A percentile compares a stretch with the other conserved stretches of the same genome.
Evolutionary conservation across 2,797 vertebrate species (phyloP).

Genomic region (Amblyraja radiata): DNA sequence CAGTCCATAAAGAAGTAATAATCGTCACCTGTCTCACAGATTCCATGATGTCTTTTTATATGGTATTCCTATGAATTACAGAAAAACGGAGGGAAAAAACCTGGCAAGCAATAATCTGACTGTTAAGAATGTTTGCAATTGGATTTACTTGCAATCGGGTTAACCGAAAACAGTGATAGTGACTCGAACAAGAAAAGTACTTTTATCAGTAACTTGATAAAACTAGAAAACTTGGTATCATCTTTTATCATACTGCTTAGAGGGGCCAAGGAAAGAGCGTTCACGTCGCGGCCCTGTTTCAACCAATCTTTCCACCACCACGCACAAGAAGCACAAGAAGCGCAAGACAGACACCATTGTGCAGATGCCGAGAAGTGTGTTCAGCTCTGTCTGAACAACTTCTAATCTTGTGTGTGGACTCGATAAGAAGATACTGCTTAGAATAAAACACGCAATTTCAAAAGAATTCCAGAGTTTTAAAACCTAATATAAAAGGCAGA

Average conservation of each 20-base stretch:
- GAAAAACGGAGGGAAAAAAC: background rate
- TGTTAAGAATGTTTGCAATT: background rate
- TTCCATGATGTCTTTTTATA: background rate
- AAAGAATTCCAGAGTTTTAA: background rate
- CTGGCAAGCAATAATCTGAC: background rate
- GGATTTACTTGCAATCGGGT: background rate
- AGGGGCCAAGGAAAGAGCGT: no score
- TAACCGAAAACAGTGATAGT: background rate
- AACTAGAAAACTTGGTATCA: background rate
- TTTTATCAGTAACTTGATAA: background rate
- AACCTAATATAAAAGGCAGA: background rate
- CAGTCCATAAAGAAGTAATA: background rate
- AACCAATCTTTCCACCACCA: no score
- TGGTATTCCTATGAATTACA: background rate
- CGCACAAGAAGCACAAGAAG: no score
- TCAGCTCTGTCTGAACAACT: no score
- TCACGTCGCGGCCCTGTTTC: no score
- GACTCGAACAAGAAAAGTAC: background rate
- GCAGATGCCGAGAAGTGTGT: no score
- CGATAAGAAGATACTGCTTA: no score
- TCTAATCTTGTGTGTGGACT: no score
- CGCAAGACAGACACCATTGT: no score
- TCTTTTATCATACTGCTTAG: background rate
- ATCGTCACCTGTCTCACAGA: background rate
- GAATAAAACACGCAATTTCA: background rate